Base-by-base conservation (phyloP, 2,113 vertebrate genomes). In the Anolis carolinensis region DNA sequence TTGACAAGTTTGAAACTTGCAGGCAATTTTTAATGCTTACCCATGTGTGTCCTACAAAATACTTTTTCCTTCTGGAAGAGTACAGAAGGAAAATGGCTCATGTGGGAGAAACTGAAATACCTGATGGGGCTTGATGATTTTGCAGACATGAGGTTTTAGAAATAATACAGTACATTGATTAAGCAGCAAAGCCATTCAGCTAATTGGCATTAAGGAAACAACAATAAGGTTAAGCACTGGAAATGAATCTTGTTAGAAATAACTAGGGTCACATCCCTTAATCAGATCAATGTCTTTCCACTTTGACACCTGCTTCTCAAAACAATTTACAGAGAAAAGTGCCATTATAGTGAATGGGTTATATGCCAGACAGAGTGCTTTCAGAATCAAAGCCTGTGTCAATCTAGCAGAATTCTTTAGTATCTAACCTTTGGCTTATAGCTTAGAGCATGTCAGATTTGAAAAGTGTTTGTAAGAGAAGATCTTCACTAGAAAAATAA, bases 331-430 rank as follows among this genome's bases (percentile, higher is more conserved):
- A 48, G 36, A 63, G 30, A 27, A 59, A 62, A 20, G 71, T 23
- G 27, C 32, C 23, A 18, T 30, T 11, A 48, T 30, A 59, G 2
- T 30, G 16, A 44, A 39, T 63, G 23, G 32, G 10, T 14, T 34
- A 63, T 75, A 14, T 74, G 71, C 70, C 36, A 74, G 67, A 73
- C 36, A 55, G 34, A 62, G 32, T 36, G 30, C 23, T 39, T 63
- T 74, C 52, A 62, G 50, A 83, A 63, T 74, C 81, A 83, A 74
- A 73, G 52, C 25, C 36, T 68, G 39, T 52, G 67, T 82, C 67
- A 62, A 39, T 72, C 81, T 13, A 50, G n/a, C 9, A 44, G 23
- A 52, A 63, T 83, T 74, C 52, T 63, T 72, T 55, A 83, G 34
- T 34, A 62, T 30, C 36, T 74, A 63, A 74, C 14, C 23, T 59